A percentile compares a stretch with the other conserved stretches of the same genome.
Conservation (phyloP, 37 sponge, comb jelly and placozoan genomes). For the Halichondria panicea region DNA sequence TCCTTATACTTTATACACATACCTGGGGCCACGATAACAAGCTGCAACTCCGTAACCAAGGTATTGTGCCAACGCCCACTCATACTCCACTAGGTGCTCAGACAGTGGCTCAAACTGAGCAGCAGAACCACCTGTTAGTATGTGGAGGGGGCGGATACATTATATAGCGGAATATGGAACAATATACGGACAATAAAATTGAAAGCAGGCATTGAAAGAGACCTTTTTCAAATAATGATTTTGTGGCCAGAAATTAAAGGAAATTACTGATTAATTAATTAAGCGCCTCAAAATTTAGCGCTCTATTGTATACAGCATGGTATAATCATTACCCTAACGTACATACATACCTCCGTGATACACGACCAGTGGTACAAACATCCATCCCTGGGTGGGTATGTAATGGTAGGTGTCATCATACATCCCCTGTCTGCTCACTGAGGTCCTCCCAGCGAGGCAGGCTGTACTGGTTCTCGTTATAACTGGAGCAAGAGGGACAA, state of each 20-base stretch:
- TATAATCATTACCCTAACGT: too few relatives aligned
- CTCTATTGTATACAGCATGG: too few relatives aligned
- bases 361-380: conserved; percentile 48
- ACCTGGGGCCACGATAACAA: conserved; percentile 52
- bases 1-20: too few relatives aligned
- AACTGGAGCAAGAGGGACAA: too few relatives aligned
- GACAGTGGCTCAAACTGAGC: conserved; percentile 62
- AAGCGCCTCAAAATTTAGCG: too few relatives aligned
- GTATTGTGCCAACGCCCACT: conserved; percentile 74
- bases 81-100: conserved; percentile 41
- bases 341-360: conserved; percentile 60
- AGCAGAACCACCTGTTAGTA: conserved; percentile 21
- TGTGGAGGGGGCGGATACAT: too few relatives aligned
- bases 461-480: conserved; percentile 61
- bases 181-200: too few relatives aligned
- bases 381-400: conserved; percentile 80
- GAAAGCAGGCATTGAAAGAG: too few relatives aligned
- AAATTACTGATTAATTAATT: too few relatives aligned
- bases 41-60: conserved; percentile 65
- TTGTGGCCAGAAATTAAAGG: too few relatives aligned
- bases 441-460: conserved; percentile 66
- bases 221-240: too few relatives aligned
- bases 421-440: conserved; percentile 58
- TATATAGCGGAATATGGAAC: too few relatives aligned
- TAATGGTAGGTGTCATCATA: conserved; percentile 69